Base-by-base conservation (phyloP, 1,140 invertebrate genomes). In the Drosophila subobscura region DNA sequence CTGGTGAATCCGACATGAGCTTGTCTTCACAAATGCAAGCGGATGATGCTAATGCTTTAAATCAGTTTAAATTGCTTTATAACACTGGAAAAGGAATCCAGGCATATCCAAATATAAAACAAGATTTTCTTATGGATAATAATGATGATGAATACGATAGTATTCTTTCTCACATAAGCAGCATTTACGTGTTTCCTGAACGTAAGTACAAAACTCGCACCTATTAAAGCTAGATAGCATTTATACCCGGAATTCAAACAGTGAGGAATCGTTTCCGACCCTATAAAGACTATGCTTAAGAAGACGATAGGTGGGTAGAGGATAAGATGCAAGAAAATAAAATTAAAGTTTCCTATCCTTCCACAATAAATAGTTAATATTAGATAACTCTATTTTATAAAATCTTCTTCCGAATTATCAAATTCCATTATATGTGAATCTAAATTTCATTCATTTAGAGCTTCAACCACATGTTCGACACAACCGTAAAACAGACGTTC, bases 171-270 rank as follows among this genome's bases (percentile, higher is more conserved):
- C 78, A 83, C 33, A 78, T 79, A n/a, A 88, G 58, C 55, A 88
- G 70, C 63, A 73, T 90, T 42, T 90, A 90, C 52, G 55, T 90
- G 5, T 90, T 90, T 77, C 86, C 86, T 16, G 88, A 88, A 54
- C 60, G 86, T 90, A 75, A 90, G 86, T 89, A 68, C 5, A 40
- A n/a, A 16, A 27, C 16, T 4, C 29, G 5, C 0, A 45, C 16
- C 22, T 52, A 41, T 3, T 41, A n/a, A 4, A 10, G 29, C 29
- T 10, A 12, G 10, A 27, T 5, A 6, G 14, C 41, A 20, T 5
- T 14, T 44, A 27, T 27, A 44, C n/a, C 14, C 12, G 14, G 14
- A 44, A n/a, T 2, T 44, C n/a, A 20, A n/a, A 41, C 12, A 41
- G 16, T 20, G 16, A 20, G 16, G 16, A 20, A 20, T 20, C 16